Conservation (phyloP, 1,140 invertebrate species). For the Hormaphis cornu region DNA sequence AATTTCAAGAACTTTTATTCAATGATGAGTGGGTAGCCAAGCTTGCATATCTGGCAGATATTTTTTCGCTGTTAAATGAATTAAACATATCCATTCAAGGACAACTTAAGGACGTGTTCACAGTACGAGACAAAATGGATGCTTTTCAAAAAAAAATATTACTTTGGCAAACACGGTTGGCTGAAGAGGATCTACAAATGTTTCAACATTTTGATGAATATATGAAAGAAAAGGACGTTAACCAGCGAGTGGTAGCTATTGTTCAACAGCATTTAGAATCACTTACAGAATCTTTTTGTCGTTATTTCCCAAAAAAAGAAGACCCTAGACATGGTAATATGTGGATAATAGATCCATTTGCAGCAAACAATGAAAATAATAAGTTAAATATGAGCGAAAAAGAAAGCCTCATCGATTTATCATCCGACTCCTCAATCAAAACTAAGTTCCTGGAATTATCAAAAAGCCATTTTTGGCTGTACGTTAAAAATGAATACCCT, state of each 20-base stretch:
- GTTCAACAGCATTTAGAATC: neutral
- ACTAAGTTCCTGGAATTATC: too few species aligned
- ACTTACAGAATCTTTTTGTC: neutral
- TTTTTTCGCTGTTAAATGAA: conserved; percentile 30
- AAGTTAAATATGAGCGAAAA: too few species aligned
- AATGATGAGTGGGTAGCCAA: conserved; percentile 32
- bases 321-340: too few species aligned
- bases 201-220: neutral
- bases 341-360: too few species aligned
- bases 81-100: conserved; percentile 27
- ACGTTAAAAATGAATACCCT: neutral
- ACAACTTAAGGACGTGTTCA: neutral
- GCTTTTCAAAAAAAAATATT: neutral
- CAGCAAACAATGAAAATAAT: too few species aligned
- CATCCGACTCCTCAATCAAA: too few species aligned
- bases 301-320: too few species aligned
- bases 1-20: neutral
- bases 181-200: neutral
- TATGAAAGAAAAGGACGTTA: neutral
- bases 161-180: neutral
- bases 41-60: conserved; percentile 34
- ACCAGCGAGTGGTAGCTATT: neutral
- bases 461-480: too few species aligned
- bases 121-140: conserved; percentile 18
- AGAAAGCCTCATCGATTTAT: too few species aligned